A percentile compares a stretch with the other conserved stretches of the same genome.
Conservation (phyloP, 2,888 invertebrate species). For the Calephelis perditalis region DNA sequence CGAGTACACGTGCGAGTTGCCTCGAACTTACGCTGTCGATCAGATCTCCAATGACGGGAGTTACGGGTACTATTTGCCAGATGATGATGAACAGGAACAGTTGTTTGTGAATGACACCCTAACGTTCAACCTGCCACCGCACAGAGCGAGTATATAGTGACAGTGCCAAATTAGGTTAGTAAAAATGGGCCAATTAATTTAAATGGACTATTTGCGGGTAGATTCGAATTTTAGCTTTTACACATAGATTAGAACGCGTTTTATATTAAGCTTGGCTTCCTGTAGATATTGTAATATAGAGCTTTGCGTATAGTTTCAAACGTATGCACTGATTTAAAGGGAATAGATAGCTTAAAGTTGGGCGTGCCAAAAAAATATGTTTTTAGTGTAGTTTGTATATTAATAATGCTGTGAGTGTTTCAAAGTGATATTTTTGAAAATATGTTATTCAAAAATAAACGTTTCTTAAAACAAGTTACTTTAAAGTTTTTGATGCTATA, state of each 20-base stretch:
- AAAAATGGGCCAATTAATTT: conserved; percentile 30
- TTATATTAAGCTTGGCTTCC: conserved; percentile 58
- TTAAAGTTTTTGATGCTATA: no score
- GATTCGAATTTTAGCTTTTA: conserved; percentile 62
- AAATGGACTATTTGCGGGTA: conserved; percentile 38
- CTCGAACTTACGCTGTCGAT: conserved; percentile 46
- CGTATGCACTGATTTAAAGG: conserved; percentile 4
- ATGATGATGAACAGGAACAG: conserved; percentile 58
- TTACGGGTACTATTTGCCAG: conserved; percentile 67
- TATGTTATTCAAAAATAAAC: no score
- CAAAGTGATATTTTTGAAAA: no score
- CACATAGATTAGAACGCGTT: conserved; percentile 49
- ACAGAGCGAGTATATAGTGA: conserved; percentile 68
- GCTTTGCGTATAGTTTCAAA: conserved; percentile 14
- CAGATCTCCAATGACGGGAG: conserved; percentile 65
- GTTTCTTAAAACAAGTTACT: no score
- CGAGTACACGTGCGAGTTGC: conserved; percentile 51
- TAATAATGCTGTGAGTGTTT: no score
- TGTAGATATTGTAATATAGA: conserved; percentile 45
- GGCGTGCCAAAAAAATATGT: neutral
- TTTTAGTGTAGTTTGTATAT: no score
- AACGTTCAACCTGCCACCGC: conserved; percentile 65
- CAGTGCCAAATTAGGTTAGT: conserved; percentile 48
- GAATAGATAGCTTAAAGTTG: neutral
- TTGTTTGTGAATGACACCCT: conserved; percentile 68